Percentiles rank a stretch among this genome's conserved stretches.
These are phyloP conservation scores for Antigone vipio DNA, from an alignment of 2,113 vertebrate genomes.

Conservation along the genomic window DNA sequence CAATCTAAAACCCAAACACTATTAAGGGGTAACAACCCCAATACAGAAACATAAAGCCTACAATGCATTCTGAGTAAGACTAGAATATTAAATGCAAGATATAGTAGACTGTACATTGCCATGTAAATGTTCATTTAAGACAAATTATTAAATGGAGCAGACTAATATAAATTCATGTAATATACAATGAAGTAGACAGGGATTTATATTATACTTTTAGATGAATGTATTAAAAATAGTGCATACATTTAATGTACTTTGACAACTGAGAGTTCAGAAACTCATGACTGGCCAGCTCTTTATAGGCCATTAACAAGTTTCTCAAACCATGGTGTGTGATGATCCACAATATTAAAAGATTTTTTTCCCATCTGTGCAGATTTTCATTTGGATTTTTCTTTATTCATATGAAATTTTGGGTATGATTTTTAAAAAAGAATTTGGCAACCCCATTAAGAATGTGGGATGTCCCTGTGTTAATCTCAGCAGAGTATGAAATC, in stretches of 20 bases:
- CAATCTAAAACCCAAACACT: not conserved
- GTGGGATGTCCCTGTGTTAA: not conserved
- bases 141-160: not conserved
- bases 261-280: not conserved
- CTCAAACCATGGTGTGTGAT: not conserved
- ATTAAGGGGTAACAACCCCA: not conserved
- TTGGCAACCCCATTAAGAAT: not conserved
- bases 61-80: not conserved
- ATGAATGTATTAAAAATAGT: not conserved
- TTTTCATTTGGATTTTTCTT: not conserved
- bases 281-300: not conserved
- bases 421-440: not conserved
- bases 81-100: not conserved
- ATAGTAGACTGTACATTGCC: not conserved
- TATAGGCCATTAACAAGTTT: not conserved
- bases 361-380: not conserved
- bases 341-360: not conserved
- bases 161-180: not conserved
- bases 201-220: not conserved
- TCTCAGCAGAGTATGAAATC: not conserved
- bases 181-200: not conserved
- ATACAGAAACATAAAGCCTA: not conserved
- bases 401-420: not conserved
- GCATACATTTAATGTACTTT: not conserved
- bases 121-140: not conserved